A percentile compares a stretch with the other conserved stretches of the same genome.
phyloP scores from a whole-genome alignment of 2,113 vertebrate species.

The Amphiprion ocellaris region DNA sequence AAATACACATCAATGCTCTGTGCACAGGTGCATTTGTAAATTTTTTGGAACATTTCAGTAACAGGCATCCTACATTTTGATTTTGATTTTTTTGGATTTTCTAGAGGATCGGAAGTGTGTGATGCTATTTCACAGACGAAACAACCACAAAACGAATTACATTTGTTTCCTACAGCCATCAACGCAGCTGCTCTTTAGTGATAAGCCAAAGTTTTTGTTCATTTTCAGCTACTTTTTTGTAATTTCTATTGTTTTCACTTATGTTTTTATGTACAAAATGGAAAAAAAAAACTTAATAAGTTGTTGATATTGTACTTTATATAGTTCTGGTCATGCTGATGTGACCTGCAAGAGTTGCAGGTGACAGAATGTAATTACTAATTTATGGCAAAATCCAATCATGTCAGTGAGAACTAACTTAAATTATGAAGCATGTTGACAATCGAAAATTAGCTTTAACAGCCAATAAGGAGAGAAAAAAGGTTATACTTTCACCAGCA shows the following conservation, averaged over 20 bases:
- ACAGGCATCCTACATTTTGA: not conserved
- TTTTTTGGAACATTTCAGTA: not conserved
- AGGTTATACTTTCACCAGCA: constrained; percentile 11
- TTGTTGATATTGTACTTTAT: too few species aligned
- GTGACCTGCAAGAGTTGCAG: not conserved
- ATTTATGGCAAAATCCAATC: constrained; percentile 5
- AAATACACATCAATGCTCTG: not conserved
- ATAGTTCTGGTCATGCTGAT: not conserved
- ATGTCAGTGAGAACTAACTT: not conserved
- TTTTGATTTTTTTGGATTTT: too few species aligned
- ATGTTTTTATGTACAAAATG: too few species aligned
- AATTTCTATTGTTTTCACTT: too few species aligned
- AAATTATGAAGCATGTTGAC: not conserved
- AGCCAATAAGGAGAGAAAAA: not conserved
- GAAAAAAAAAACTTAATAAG: too few species aligned
- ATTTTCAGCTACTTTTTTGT: too few species aligned
- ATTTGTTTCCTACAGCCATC: too few species aligned
- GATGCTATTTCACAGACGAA: too few species aligned
- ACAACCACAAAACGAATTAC: too few species aligned
- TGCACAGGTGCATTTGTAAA: not conserved
- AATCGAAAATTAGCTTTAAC: constrained; percentile 7
- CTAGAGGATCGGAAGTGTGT: too few species aligned
- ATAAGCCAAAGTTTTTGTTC: too few species aligned
- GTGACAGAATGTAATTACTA: constrained; percentile 3
- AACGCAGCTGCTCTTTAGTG: too few species aligned